phyloP scores from a whole-genome alignment of 1,140 invertebrate species.

The Cylas formicarius region DNA sequence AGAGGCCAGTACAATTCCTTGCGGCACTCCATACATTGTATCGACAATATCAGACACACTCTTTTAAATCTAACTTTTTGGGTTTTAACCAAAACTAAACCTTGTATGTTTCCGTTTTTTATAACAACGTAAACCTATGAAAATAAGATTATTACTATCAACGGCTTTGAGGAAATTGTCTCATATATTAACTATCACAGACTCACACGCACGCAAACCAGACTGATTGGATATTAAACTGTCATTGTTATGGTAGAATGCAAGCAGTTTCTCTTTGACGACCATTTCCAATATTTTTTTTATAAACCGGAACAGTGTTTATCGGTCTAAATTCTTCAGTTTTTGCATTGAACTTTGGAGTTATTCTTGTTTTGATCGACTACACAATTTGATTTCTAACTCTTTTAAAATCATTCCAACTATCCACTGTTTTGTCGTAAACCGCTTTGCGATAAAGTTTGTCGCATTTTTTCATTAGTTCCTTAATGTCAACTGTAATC shows the following conservation, averaged over 20 bases:
- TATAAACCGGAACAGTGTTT: constrained; percentile 3
- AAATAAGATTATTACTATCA: constrained; percentile 2
- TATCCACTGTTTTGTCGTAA: background rate
- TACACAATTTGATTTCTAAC: constrained; percentile 7
- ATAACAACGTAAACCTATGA: background rate
- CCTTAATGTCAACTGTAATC: constrained; percentile 5
- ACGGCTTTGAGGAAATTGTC: constrained; percentile 4
- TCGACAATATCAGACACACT: too few relatives aligned
- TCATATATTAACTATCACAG: constrained; percentile 1
- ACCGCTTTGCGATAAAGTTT: constrained; percentile 3
- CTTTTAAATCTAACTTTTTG: too few relatives aligned
- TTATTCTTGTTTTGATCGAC: constrained; percentile 2
- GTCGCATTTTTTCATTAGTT: constrained; percentile 4
- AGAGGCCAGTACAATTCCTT: too few relatives aligned
- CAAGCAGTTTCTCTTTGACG: background rate
- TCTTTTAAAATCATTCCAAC: constrained; percentile 1
- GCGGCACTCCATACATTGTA: too few relatives aligned
- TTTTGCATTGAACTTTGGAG: constrained; percentile 2
- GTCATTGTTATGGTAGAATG: constrained; percentile 1
- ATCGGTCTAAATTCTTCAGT: constrained; percentile 6
- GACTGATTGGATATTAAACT: constrained; percentile 3
- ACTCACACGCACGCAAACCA: background rate
- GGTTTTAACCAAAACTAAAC: too few relatives aligned
- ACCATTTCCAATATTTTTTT: constrained; percentile 8
- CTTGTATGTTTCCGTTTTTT: constrained; percentile 3